phyloP scores from a whole-genome alignment of 2,797 vertebrate species.

The Tragopan temminckii region DNA sequence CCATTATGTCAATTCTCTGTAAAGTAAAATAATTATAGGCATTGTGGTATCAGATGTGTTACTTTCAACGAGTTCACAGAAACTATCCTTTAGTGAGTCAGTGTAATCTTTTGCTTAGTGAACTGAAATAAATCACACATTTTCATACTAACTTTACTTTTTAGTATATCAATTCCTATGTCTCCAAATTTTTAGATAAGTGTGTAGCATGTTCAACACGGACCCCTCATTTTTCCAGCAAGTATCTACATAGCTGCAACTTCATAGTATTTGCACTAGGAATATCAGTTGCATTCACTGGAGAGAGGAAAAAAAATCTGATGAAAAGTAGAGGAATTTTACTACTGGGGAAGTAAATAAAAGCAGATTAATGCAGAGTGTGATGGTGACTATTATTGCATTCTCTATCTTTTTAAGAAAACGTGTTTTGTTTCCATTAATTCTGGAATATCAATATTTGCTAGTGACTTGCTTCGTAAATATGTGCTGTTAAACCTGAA shows the following conservation, averaged over 20 bases:
- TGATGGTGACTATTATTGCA: neutral
- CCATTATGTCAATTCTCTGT: neutral
- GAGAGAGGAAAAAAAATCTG: neutral
- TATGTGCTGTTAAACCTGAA: neutral
- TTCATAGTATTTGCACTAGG: neutral
- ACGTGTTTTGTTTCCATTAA: neutral
- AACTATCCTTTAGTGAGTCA: neutral
- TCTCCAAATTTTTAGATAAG: neutral
- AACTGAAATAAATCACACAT: neutral
- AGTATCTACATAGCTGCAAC: neutral
- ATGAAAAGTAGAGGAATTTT: neutral
- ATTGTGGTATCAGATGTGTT: neutral
- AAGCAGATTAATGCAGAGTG: neutral
- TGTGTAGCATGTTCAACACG: neutral
- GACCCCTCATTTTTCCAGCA: neutral
- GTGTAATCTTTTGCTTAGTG: neutral
- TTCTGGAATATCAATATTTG: neutral
- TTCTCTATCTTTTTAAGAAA: neutral
- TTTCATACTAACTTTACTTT: neutral
- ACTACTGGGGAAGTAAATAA: neutral
- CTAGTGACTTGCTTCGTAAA: neutral
- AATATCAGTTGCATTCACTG: neutral
- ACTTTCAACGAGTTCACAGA: neutral
- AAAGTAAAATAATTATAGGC: neutral
- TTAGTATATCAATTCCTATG: fast-evolving